A percentile compares a stretch with the other conserved stretches of the same genome.
Evolutionary conservation across 2,113 vertebrate species (phyloP).

Genomic region (Zosterops pallidus): DNA sequence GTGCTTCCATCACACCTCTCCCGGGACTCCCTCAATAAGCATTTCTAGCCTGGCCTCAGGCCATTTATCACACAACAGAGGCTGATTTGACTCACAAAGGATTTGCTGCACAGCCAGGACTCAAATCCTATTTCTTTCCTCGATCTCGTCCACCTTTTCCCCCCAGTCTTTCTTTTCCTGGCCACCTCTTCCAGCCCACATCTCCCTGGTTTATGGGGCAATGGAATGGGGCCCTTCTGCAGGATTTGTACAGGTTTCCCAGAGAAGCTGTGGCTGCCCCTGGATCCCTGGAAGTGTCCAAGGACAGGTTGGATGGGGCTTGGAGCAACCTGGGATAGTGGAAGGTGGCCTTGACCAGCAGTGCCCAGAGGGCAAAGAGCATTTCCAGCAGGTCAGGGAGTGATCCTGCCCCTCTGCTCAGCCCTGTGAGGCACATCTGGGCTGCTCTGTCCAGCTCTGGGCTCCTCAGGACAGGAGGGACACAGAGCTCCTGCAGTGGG

Average conservation of each 20-base stretch:
- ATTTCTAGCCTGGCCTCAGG: slow-evolving; percentile 12
- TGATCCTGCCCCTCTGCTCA: background rate
- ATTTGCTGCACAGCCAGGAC: background rate
- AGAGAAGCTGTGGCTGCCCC: too few species aligned
- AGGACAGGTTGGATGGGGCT: rapidly evolving
- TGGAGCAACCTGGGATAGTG: rapidly evolving
- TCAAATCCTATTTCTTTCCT: background rate
- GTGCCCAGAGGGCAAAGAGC: background rate
- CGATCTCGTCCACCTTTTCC: background rate
- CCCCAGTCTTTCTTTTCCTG: background rate
- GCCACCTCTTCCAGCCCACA: rapidly evolving
- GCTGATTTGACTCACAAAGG: background rate
- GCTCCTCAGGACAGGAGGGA: background rate
- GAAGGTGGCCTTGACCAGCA: background rate
- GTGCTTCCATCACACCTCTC: slow-evolving; percentile 37
- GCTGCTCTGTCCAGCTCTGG: background rate
- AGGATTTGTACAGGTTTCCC: too few species aligned
- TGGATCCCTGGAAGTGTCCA: background rate
- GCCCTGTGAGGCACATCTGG: background rate
- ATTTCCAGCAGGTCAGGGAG: background rate
- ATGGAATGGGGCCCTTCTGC: background rate
- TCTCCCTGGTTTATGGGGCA: background rate
- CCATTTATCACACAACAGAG: background rate
- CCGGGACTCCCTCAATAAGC: slow-evolving; percentile 48
- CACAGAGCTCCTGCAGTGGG: background rate